phyloP scores from a whole-genome alignment of 2,113 vertebrate species.

The Antechinus flavipes region DNA sequence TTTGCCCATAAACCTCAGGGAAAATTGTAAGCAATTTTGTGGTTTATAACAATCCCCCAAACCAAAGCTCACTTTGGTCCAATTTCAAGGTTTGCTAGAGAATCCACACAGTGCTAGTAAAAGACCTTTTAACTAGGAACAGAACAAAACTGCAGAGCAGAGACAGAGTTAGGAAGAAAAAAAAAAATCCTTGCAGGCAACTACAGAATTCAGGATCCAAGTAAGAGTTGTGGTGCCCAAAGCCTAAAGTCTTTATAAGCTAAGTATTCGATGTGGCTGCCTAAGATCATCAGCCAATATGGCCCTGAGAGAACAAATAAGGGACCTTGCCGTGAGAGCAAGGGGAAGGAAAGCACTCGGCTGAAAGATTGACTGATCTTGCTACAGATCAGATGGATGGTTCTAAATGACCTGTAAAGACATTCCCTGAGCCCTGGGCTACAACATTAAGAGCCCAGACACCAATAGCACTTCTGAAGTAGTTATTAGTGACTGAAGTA shows the following conservation, averaged over 20 bases:
- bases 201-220: conserved; percentile 40
- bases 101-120: conserved; percentile 13
- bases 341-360: conserved; percentile 58
- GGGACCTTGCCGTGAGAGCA: conserved; percentile 47
- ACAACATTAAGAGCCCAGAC: conserved; percentile 80
- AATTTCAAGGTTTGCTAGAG: background rate
- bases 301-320: conserved; percentile 66
- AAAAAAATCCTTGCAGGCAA: conserved; percentile 23
- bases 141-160: background rate
- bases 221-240: background rate
- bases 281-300: conserved; percentile 4
- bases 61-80: background rate
- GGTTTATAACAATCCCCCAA: background rate
- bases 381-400: conserved; percentile 84
- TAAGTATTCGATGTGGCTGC: conserved; percentile 47
- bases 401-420: conserved; percentile 87
- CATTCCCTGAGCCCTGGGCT: conserved; percentile 81
- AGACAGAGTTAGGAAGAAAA: background rate
- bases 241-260: conserved; percentile 47
- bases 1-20: background rate
- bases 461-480: conserved; percentile 81
- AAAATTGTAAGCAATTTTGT: background rate
- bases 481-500: conserved; percentile 87
- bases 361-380: conserved; percentile 82
- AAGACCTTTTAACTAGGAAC: conserved; percentile 41